Evolutionary conservation across 2,888 invertebrate species (phyloP), one percentile per base, ranked within the genome.

Genomic region (Gisinianus flammeolus): DNA sequence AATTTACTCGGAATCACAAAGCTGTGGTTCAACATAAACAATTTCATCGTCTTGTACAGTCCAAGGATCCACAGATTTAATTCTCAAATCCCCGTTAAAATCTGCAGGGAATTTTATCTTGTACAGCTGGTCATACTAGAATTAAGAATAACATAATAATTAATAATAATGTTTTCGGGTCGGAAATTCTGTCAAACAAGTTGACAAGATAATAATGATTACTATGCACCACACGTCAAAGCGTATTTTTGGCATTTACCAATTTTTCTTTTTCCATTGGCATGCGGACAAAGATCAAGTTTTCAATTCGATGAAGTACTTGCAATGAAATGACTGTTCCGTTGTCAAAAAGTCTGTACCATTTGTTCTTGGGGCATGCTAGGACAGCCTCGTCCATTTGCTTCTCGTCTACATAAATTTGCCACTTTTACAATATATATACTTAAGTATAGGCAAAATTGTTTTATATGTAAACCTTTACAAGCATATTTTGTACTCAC

Each of bases 401-500:
- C 0, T 24, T 12, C 26, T 62, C 62, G 28, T 62, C 62, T 62
- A 62, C 24, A 58, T 22, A n/a, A 58, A n/a, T 6, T 6, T 16
- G 16, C 8, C 6, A n/a, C n/a, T n/a, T n/a, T n/a, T n/a, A n/a
- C n/a, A 44, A 44, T 44, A 44, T 19, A 44, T 44, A 5, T 8
- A 35, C 12, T 35, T 35, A n/a, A n/a, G n/a, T 35, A 35, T 35
- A 35, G 44, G 44, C 3, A 44, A 44, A 16, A 44, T 16, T 35
- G 12, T 8, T 35, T 35, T 35, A 35, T 35, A 8, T 8, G 5
- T 35, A 5, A 35, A 8, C 35, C 5, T 35, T 31, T 3, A 30
- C 8, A 67, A 19, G 16, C 0, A 26, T 58, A 22, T 31, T 35
- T 16, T 35, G 31, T 16, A 75, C 76, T 69, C 26, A 69, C 76